These are phyloP conservation scores for Illadopsis cleaveri DNA, from an alignment of 2,113 vertebrate genomes.

Conservation along the genomic window DNA sequence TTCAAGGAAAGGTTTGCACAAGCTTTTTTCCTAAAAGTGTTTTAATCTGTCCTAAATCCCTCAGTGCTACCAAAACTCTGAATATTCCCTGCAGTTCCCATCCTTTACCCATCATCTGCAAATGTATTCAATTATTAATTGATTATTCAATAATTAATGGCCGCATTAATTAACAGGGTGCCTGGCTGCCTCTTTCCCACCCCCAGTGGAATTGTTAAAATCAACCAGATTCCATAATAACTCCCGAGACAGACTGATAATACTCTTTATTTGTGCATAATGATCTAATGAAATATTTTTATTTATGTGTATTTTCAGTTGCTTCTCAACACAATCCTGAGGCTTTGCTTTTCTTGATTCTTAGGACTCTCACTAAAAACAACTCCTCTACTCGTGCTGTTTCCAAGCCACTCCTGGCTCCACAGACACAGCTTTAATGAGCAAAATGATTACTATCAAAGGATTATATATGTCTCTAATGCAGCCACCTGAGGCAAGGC, in stretches of 20 bases:
- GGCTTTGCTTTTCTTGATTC: neutral
- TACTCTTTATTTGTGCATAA: neutral
- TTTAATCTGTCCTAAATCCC: neutral
- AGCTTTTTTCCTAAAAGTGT: neutral
- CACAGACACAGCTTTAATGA: neutral
- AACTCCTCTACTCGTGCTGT: neutral
- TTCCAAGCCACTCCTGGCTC: neutral
- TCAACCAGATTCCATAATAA: neutral
- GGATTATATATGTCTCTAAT: neutral
- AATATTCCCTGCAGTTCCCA: neutral
- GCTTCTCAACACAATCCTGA: neutral
- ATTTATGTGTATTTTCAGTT: neutral
- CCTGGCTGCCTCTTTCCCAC: neutral
- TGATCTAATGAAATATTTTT: neutral
- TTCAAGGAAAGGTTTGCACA: neutral
- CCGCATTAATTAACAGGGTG: neutral
- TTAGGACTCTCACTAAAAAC: neutral
- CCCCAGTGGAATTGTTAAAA: neutral
- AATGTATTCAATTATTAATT: slow-evolving; percentile 33
- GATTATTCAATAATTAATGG: slow-evolving; percentile 27
- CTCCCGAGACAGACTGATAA: neutral
- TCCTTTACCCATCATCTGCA: neutral
- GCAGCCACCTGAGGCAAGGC: neutral
- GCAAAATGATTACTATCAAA: neutral
- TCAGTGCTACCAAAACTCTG: neutral